phyloP scores from a whole-genome alignment of 2,888 invertebrate genomes.

The Neoascia interrupta region DNA sequence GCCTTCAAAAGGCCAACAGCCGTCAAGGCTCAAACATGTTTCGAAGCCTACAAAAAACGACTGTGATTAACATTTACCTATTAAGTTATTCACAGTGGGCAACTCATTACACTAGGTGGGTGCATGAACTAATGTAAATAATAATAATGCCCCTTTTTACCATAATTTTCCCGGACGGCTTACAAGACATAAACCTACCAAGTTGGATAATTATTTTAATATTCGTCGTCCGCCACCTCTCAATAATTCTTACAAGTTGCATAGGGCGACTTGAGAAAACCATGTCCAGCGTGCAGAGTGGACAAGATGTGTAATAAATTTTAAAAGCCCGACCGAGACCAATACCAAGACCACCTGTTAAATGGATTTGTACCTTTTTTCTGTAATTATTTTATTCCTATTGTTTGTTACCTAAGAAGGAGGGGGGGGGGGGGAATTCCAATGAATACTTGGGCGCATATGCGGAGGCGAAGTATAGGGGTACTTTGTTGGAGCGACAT shows the following conservation, averaged over 20 bases:
- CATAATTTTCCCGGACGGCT: slow-evolving; percentile 36
- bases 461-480: background rate
- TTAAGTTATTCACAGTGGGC: slow-evolving; percentile 53
- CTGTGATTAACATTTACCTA: slow-evolving; percentile 41
- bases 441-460: background rate
- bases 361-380: background rate
- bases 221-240: slow-evolving; percentile 34
- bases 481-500: background rate
- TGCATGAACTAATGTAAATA: slow-evolving; percentile 25
- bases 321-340: background rate
- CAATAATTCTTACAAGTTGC: slow-evolving; percentile 24
- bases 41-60: slow-evolving; percentile 27
- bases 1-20: background rate
- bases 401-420: background rate
- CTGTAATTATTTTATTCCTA: slow-evolving; percentile 17
- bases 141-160: slow-evolving; percentile 44
- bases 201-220: slow-evolving; percentile 55
- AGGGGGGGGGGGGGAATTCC: background rate
- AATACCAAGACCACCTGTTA: slow-evolving; percentile 39
- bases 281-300: background rate
- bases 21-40: background rate
- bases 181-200: slow-evolving; percentile 55
- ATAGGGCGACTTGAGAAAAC: background rate
- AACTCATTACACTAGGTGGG: slow-evolving; percentile 34
- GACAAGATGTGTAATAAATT: slow-evolving; percentile 40